A percentile compares a stretch with the other conserved stretches of the same genome.
Conservation (phyloP, 1,140 invertebrate species). For the Dendroctonus valens region DNA sequence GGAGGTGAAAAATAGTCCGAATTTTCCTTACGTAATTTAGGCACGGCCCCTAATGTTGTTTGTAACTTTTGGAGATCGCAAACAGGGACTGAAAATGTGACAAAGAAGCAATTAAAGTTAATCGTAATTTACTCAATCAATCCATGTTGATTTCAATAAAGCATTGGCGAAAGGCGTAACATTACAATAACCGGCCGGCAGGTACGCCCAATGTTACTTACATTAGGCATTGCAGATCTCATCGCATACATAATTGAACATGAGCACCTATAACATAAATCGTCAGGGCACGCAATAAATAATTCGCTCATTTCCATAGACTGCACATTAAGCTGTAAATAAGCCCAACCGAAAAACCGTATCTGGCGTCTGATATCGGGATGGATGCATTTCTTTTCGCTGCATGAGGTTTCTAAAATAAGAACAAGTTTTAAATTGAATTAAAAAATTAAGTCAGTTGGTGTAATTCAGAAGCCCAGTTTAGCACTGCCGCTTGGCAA, state of each 20-base stretch:
- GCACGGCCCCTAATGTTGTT: too few relatives aligned
- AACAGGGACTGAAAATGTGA: not conserved
- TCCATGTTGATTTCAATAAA: not conserved
- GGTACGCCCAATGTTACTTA: not conserved
- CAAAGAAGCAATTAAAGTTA: not conserved
- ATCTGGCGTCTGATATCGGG: constrained; percentile 3
- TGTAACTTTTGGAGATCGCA: not conserved
- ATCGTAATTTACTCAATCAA: not conserved
- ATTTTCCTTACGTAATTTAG: not conserved
- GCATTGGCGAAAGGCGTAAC: not conserved
- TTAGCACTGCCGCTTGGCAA: constrained; percentile 24
- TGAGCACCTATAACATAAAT: constrained; percentile 1
- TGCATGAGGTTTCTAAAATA: constrained; percentile 22
- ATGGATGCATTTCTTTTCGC: constrained; percentile 6
- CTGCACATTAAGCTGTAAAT: constrained; percentile 1
- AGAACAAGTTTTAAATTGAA: constrained; percentile 19
- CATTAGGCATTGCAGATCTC: constrained; percentile 1
- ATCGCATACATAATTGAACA: constrained; percentile 6
- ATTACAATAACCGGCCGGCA: not conserved
- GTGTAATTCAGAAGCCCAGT: constrained; percentile 17
- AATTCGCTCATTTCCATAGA: constrained; percentile 3
- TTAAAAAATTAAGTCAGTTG: constrained; percentile 19
- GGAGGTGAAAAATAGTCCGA: too few relatives aligned
- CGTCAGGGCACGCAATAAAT: constrained; percentile 4
- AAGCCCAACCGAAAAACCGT: constrained; percentile 4